phyloP scores from a whole-genome alignment of 2,888 invertebrate species.

The Meta bourneti region DNA sequence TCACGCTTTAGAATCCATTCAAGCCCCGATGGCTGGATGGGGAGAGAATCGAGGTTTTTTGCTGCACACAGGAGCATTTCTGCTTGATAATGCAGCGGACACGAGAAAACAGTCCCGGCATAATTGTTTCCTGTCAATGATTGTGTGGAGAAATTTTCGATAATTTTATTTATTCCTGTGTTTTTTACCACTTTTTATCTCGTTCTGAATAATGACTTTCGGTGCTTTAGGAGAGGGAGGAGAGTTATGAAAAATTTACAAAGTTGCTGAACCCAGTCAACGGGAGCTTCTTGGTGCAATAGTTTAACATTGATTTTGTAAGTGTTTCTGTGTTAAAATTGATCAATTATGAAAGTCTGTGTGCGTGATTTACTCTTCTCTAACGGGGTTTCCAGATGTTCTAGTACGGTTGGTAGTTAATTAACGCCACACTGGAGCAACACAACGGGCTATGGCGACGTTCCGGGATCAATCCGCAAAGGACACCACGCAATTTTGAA shows the following conservation, averaged over 20 bases:
- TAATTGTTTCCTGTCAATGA: conserved; percentile 72
- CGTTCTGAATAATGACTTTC: conserved; percentile 55
- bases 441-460: too few species aligned
- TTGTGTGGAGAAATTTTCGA: conserved; percentile 49
- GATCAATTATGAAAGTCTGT: background rate
- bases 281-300: background rate
- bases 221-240: background rate
- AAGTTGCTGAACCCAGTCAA: background rate
- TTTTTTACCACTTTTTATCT: conserved; percentile 20
- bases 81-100: conserved; percentile 46
- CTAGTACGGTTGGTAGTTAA: too few species aligned
- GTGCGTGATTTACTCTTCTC: background rate
- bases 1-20: conserved; percentile 66
- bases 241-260: background rate
- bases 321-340: background rate
- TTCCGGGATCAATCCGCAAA: too few species aligned
- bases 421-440: too few species aligned
- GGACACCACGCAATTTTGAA: too few species aligned
- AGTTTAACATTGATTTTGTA: background rate
- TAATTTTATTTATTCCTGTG: conserved; percentile 27
- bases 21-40: conserved; percentile 34
- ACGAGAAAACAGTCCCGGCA: conserved; percentile 47
- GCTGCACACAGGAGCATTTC: background rate
- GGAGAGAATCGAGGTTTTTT: background rate
- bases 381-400: too few species aligned